These are phyloP conservation scores for Thaleichthys pacificus DNA, from an alignment of 2,797 vertebrate genomes.

Conservation along the genomic window DNA sequence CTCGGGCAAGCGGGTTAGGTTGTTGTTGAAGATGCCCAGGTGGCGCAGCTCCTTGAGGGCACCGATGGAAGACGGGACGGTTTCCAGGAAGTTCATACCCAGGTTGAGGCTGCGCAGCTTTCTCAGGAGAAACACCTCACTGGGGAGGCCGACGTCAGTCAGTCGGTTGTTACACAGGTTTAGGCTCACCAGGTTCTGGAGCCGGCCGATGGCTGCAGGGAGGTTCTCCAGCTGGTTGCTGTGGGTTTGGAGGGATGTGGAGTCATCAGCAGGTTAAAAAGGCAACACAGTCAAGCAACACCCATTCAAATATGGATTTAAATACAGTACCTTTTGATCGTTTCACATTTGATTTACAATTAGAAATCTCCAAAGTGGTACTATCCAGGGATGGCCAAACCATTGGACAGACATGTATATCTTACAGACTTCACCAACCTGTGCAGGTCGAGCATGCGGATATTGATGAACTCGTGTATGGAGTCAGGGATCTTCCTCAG, in stretches of 20 bases:
- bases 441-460: constrained; percentile 87
- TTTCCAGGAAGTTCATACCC: constrained; percentile 83
- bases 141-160: constrained; percentile 72
- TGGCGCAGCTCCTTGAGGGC: constrained; percentile 80
- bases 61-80: constrained; percentile 72
- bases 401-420: too few relatives aligned
- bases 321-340: too few relatives aligned
- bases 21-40: constrained; percentile 87
- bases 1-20: constrained; percentile 69
- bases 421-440: constrained; percentile 47
- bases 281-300: too few relatives aligned
- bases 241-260: background rate
- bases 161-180: constrained; percentile 92
- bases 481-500: constrained; percentile 82
- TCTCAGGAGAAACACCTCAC: constrained; percentile 77
- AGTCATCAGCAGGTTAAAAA: background rate
- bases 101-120: constrained; percentile 81
- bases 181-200: constrained; percentile 77
- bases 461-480: constrained; percentile 77
- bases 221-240: constrained; percentile 82
- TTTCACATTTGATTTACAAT: too few relatives aligned
- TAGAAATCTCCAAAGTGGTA: too few relatives aligned
- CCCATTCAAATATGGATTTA: too few relatives aligned
- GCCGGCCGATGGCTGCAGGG: constrained; percentile 75
- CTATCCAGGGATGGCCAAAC: too few relatives aligned